Base-by-base conservation (phyloP, 37 sponge, comb jelly and placozoan species). In the Axinella damicornis region DNA sequence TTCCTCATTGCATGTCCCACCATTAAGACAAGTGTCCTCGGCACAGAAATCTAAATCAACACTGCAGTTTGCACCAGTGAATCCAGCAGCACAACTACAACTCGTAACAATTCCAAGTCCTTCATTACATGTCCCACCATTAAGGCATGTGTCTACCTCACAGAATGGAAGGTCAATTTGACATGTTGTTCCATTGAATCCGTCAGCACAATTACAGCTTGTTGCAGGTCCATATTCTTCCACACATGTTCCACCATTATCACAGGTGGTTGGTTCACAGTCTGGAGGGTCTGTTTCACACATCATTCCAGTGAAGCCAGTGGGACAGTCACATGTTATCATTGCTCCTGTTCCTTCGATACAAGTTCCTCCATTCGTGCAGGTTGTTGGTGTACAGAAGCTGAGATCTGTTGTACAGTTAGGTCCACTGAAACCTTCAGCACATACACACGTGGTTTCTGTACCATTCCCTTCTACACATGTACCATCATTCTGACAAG, bases 231-330 rank as follows among this genome's bases (percentile, higher is more conserved):
- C 81, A 81, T 33, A 81, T 74, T 36, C 57, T 32, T 11, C 74
- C 70, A 53, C 55, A 58, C 86, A 86, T 37, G 71, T 77, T 17
- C 79, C 86, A 52, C 55, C 55, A 73, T 73, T 83, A 46, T n/a
- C 66, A 63, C 79, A 78, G 12, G 68, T 30, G 68, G 28, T 67
- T 24, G 68, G 68, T 33, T 67, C 68, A 67, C 68, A 67, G 32
- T 30, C 19, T 32, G 20, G 19, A 30, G 33, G 28, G 19, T 32
- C 33, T 67, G 28, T 34, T 18, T 19, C 32, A 67, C 68, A 67
- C 15, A 37, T n/a, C 13, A 12, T 35, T 57, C 89, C 89, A 12
- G 61, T 64, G 38, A 46, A 83, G n/a, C 73, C 89, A 74, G 64
- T 9, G 24, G 76, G 76, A 84, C 85, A 84, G 2, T 25, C 39